A percentile compares a stretch with the other conserved stretches of the same genome.
phyloP scores from a whole-genome alignment of 2,113 vertebrate genomes.

The Boleophthalmus pectinirostris region DNA sequence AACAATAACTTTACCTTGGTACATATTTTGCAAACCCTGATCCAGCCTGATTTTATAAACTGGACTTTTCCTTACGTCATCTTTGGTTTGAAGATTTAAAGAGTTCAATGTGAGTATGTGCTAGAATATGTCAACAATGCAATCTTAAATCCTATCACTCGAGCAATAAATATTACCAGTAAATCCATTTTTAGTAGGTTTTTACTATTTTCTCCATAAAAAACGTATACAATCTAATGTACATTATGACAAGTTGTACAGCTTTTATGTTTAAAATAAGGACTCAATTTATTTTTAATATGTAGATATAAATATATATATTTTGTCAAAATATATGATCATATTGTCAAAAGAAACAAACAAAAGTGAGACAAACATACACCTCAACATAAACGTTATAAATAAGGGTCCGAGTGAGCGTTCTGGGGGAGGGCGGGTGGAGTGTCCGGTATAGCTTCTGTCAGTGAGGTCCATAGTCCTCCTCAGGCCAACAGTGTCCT shows the following conservation, averaged over 20 bases:
- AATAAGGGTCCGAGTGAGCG: slow-evolving; percentile 90
- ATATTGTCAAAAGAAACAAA: slow-evolving; percentile 92
- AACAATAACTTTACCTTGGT: too few relatives aligned
- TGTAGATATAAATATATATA: slow-evolving; percentile 99
- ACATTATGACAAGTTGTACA: slow-evolving; percentile 85
- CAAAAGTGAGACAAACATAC: slow-evolving; percentile 80
- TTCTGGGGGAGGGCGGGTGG: slow-evolving; percentile 65
- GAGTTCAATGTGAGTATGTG: too few relatives aligned
- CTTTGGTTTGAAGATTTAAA: slow-evolving; percentile 2
- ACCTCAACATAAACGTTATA: slow-evolving; percentile 93
- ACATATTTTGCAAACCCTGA: too few relatives aligned
- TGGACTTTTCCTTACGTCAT: too few relatives aligned
- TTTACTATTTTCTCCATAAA: slow-evolving; percentile 81
- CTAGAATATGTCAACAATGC: too few relatives aligned
- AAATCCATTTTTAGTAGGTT: slow-evolving; percentile 75
- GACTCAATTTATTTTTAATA: slow-evolving; percentile 98
- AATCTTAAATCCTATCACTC: slow-evolving; percentile 24
- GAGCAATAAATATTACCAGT: slow-evolving; percentile 84
- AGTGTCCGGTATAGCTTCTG: slow-evolving; percentile 37
- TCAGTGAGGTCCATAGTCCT: slow-evolving; percentile 10
- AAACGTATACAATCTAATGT: slow-evolving; percentile 85
- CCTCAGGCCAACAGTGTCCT: slow-evolving; percentile 7
- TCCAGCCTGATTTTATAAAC: too few relatives aligned
- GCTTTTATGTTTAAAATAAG: slow-evolving; percentile 95
- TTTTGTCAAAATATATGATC: slow-evolving; percentile 99